Evolutionary conservation across 2,113 vertebrate genomes (phyloP).

Genomic region (Nothoprocta pentlandii): DNA sequence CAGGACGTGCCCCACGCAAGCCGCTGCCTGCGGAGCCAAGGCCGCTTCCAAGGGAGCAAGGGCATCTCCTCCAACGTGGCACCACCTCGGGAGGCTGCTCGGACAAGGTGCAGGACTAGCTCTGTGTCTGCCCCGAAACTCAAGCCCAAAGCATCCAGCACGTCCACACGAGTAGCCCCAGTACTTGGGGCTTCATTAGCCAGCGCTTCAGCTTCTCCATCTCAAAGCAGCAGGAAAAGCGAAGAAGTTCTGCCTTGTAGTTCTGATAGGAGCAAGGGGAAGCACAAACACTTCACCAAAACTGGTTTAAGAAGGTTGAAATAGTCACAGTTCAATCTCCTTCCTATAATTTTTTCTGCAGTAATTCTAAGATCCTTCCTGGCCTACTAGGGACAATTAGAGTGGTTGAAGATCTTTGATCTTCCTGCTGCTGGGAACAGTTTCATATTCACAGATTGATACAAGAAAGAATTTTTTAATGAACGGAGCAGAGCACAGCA

Average conservation of each 20-base stretch:
- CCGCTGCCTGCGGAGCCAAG: no score
- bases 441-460: neutral
- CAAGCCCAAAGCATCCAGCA: neutral
- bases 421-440: neutral
- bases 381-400: neutral
- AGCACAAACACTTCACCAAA: neutral
- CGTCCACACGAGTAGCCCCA: neutral
- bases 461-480: neutral
- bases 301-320: neutral
- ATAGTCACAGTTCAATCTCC: neutral
- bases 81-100: neutral
- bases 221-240: neutral
- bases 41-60: no score
- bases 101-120: neutral
- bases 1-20: no score
- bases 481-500: neutral
- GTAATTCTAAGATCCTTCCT: neutral
- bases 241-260: neutral
- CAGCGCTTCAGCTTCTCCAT: neutral
- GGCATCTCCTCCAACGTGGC: neutral
- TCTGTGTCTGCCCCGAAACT: neutral
- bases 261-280: neutral
- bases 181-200: accelerated
- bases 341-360: neutral
- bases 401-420: neutral